Evolutionary conservation across 2,888 invertebrate species (phyloP).

Genomic region (Smittia sp.): DNA sequence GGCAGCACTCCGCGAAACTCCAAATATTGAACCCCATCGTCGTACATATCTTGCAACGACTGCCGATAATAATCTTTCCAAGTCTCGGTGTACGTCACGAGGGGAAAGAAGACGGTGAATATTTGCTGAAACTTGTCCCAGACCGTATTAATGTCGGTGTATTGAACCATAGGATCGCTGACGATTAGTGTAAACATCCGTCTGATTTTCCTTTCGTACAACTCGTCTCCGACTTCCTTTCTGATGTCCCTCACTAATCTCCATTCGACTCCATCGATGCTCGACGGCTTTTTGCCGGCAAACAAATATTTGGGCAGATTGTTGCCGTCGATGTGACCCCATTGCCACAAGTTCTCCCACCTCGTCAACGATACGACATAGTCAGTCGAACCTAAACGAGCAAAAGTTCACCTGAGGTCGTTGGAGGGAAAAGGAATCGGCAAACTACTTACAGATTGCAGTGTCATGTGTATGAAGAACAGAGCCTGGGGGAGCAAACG

Average conservation of each 20-base stretch:
- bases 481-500: constrained; percentile 45
- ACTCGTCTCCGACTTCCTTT: constrained; percentile 46
- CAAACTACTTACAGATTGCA: constrained; percentile 53
- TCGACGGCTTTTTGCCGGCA: constrained; percentile 9
- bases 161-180: constrained; percentile 55
- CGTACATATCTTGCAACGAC: constrained; percentile 60
- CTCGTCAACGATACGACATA: constrained; percentile 65
- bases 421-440: not conserved
- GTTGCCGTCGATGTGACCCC: constrained; percentile 1
- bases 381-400: constrained; percentile 54
- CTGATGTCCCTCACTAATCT: constrained; percentile 54
- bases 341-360: constrained; percentile 60
- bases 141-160: constrained; percentile 57
- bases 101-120: constrained; percentile 57
- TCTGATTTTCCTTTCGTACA: constrained; percentile 58
- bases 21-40: constrained; percentile 68
- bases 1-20: constrained; percentile 67
- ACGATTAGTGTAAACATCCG: constrained; percentile 59
- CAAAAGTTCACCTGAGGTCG: not conserved
- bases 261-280: constrained; percentile 52
- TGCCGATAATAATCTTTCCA: constrained; percentile 67
- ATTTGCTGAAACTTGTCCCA: constrained; percentile 61
- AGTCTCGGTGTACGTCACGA: constrained; percentile 63
- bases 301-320: constrained; percentile 27
- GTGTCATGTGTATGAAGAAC: constrained; percentile 69